Base-by-base conservation (phyloP, 2,797 vertebrate species). In the Takifugu ocellatus region DNA sequence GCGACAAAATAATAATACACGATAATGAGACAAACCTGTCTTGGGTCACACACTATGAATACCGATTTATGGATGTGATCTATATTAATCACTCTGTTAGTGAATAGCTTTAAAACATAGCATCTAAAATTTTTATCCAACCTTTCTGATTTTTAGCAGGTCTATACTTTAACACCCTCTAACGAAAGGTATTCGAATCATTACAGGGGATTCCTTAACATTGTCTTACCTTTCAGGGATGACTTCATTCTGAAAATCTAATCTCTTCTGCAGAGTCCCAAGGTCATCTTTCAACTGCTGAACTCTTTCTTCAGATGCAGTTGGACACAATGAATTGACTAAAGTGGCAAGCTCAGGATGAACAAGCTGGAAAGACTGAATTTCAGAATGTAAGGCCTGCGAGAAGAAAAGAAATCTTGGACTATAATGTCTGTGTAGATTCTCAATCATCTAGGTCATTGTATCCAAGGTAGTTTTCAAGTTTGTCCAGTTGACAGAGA, bases 141-240 rank as follows among this genome's bases (percentile, higher is more conserved):
- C 27, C 8, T 6, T 29, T 33, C 2, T 33, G 33, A 33, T 9
- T 33, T 33, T 33, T 33, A 17, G 45, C 3, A 51, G 9, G 6
- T 5, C 21, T 31, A 15, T 45, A 33, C 44, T 21, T 54, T 14
- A 55, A 9, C 33, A 33, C 8, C 15, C 24, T 45, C 8, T 39
- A n/a, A 16, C 36, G n/a, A 49, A 27, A 52, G 27, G 7, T 33
- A 33, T 11, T 14, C 12, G 36, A 39, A 14, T 39, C 14, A 39
- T 12, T 39, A 12, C 36, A 12, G 12, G 8, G 25, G 17, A 21
- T 47, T 47, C 2, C 3, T 47, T 47, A 21, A 24, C 6, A 26
- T 14, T 21, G 15, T 46, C 33, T 55, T 53, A 95, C 97, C 95
- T 95, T 82, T 91, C 81, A 39, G 95, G 93, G 27, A 98, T 86